Evolutionary conservation across 2,113 vertebrate genomes (phyloP), one percentile per base, ranked within the genome.

Genomic region (Toxotes chatareus): DNA sequence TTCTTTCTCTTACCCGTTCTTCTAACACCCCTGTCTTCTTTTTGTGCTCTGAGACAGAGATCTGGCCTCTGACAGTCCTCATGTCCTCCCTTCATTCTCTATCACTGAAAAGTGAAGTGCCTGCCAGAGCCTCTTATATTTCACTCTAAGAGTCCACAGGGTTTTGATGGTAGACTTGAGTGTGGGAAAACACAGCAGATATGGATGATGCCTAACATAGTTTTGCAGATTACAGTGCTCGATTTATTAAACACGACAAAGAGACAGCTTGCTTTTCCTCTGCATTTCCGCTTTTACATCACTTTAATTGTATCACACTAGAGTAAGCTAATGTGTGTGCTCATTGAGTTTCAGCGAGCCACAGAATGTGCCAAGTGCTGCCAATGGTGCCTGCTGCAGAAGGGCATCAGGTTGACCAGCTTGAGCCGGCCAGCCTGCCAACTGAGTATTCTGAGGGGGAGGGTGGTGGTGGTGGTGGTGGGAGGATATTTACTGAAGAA

Each of bases 391-490:
- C 59, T 49, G 82, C 84, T 89, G 76, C 74, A 78, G 84, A 82
- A 60, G 56, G 91, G 83, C 89, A 76, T 86, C 68, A 49, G 90
- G 80, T 83, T 64, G 78, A 80, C 74, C 83, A 76, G 86, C 79
- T 86, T 82, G 82, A 84, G 76, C 70, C 67, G 53, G 57, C 17
- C 68, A 56, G 60, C 62, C 80, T 92, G 85, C 84, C 88, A 87
- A 87, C 55, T 55, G 51, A 49, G 42, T 16, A 10, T 17, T 65
- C 6, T 51, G 21, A 67, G 1, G 44, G 34, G 1, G 7, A n/a
- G 17, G 5, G 51, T 4, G 32, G 5, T 23, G 40, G 53, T 23
- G 40, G 53, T 27, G 27, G 27, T 27, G 27, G 27, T 27, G 27
- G 60, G 71, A 56, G 65, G 40, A 76, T 34, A 44, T 57, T 73